Conservation (phyloP, 2,797 vertebrate species). For the Chelonia mydas region DNA sequence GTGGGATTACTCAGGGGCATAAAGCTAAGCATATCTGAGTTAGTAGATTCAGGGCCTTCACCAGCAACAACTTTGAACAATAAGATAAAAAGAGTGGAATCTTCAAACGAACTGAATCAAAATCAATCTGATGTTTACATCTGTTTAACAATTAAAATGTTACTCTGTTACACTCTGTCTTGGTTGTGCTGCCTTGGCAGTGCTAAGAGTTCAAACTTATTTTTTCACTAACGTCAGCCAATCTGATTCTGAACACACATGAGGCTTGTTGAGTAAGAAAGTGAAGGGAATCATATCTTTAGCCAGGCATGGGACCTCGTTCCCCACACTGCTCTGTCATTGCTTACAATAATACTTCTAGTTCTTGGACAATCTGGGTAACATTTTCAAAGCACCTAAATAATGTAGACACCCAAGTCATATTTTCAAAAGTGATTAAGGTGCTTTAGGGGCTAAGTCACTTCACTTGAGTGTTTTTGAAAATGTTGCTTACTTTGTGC, state of each 20-base stretch:
- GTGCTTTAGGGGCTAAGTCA: background rate
- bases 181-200: background rate
- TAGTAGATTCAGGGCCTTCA: background rate
- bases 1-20: background rate
- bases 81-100: background rate
- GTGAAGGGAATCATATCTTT: background rate
- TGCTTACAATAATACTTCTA: background rate
- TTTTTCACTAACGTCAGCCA: background rate
- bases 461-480: background rate
- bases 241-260: background rate
- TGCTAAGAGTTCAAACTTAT: background rate
- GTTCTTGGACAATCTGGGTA: accelerated
- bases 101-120: background rate
- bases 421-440: background rate
- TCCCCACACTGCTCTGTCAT: background rate
- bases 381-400: background rate
- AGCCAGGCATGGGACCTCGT: background rate
- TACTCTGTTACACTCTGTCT: background rate
- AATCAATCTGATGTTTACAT: background rate
- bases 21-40: background rate
- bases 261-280: background rate
- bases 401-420: background rate
- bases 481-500: background rate
- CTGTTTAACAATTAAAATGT: background rate
- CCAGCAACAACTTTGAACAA: background rate